Percentiles rank a stretch among this genome's conserved stretches.
phyloP scores from a whole-genome alignment of 1,140 invertebrate species.

The Trichomalopsis sarcophagae region DNA sequence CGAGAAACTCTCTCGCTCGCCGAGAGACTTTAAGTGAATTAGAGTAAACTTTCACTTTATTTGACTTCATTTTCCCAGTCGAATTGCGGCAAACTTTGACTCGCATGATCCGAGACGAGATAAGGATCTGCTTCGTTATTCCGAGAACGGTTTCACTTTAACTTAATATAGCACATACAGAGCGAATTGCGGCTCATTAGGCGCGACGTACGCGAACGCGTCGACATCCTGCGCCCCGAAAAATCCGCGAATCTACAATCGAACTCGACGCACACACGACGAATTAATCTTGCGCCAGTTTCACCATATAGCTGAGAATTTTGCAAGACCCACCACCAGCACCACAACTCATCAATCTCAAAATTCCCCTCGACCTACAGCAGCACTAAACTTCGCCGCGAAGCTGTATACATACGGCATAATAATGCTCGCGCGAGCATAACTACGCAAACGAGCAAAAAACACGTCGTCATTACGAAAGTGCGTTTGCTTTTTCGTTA shows the following conservation, averaged over 20 bases:
- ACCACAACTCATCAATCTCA: slow-evolving; percentile 35
- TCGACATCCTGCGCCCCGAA: no score
- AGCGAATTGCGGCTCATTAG: background rate
- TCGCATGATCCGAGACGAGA: background rate
- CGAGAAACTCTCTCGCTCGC: background rate
- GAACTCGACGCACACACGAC: no score
- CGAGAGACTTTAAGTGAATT: background rate
- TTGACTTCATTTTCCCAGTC: background rate
- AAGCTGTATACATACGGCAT: no score
- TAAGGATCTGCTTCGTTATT: background rate
- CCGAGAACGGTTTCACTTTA: background rate
- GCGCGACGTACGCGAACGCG: no score
- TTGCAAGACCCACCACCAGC: background rate
- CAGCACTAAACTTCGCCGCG: background rate
- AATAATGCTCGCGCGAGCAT: background rate
- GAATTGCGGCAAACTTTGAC: background rate
- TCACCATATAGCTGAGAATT: background rate
- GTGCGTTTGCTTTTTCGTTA: slow-evolving; percentile 28
- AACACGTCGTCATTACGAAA: background rate
- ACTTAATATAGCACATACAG: background rate
- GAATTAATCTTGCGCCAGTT: background rate
- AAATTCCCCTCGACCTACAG: slow-evolving; percentile 1
- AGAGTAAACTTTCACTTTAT: slow-evolving; percentile 1
- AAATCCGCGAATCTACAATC: no score
- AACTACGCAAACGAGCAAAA: slow-evolving; percentile 3